Evolutionary conservation across 2,888 invertebrate species (phyloP).

Genomic region (Drosophila longiperda): DNA sequence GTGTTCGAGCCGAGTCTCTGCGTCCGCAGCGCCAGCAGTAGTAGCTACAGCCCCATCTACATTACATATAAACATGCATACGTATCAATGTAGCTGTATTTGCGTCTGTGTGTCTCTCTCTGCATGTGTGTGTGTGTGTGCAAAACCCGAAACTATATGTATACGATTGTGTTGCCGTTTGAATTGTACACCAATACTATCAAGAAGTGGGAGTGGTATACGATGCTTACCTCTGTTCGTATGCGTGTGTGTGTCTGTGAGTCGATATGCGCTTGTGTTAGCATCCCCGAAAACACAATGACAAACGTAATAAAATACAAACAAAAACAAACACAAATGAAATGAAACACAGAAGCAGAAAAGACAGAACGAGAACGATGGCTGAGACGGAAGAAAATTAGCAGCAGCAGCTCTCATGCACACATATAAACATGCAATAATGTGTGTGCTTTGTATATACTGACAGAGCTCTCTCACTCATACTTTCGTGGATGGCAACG

Average conservation of each 20-base stretch:
- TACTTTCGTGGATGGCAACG: slow-evolving; percentile 31
- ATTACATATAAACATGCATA: slow-evolving; percentile 48
- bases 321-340: slow-evolving; percentile 71
- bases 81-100: slow-evolving; percentile 43
- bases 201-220: slow-evolving; percentile 78
- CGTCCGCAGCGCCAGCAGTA: slow-evolving; percentile 43
- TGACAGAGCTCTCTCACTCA: slow-evolving; percentile 53
- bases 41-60: slow-evolving; percentile 50
- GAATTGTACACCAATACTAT: slow-evolving; percentile 67
- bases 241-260: slow-evolving; percentile 18
- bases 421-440: slow-evolving; percentile 8
- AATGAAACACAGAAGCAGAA: slow-evolving; percentile 68
- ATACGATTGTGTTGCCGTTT: slow-evolving; percentile 70
- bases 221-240: slow-evolving; percentile 58
- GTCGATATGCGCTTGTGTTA: slow-evolving; percentile 39
- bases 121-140: slow-evolving; percentile 64
- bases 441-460: slow-evolving; percentile 6
- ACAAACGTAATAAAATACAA: slow-evolving; percentile 72
- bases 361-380: slow-evolving; percentile 70
- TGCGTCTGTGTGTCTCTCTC: slow-evolving; percentile 23
- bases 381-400: slow-evolving; percentile 66
- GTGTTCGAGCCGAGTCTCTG: slow-evolving; percentile 53
- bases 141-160: slow-evolving; percentile 77
- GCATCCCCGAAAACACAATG: slow-evolving; percentile 79
- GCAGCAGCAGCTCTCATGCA: slow-evolving; percentile 36